A percentile compares a stretch with the other conserved stretches of the same genome.
Conservation (phyloP, 2,797 vertebrate species). For the Ceryle rudis region DNA sequence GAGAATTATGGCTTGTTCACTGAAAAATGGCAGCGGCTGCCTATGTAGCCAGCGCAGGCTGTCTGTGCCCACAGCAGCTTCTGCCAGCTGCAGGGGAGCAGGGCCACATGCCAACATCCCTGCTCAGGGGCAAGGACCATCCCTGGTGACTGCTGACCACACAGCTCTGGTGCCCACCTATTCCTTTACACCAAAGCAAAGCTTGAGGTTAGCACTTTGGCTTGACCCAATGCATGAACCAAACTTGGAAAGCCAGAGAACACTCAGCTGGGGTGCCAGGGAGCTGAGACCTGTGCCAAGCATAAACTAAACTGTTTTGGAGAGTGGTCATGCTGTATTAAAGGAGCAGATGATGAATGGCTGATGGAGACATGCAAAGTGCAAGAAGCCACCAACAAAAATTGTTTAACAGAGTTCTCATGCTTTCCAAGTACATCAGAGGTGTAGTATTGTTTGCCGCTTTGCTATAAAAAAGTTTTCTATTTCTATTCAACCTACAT, state of each 20-base stretch:
- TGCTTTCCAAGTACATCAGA: background rate
- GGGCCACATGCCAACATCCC: accelerated
- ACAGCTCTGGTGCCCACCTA: background rate
- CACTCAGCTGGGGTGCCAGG: accelerated
- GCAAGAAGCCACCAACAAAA: background rate
- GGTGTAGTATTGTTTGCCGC: background rate
- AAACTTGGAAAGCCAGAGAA: background rate
- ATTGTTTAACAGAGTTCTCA: background rate
- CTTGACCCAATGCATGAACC: accelerated
- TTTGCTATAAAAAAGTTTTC: background rate
- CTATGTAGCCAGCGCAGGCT: background rate
- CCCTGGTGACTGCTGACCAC: background rate
- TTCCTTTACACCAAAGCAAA: background rate
- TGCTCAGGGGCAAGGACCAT: background rate
- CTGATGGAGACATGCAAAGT: background rate
- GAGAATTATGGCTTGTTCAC: background rate
- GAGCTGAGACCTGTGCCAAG: background rate
- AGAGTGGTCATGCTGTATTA: accelerated
- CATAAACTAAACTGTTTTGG: background rate
- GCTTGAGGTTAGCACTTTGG: background rate
- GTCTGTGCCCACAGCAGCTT: background rate
- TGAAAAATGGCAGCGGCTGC: background rate
- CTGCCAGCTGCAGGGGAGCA: background rate
- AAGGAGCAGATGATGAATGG: background rate
- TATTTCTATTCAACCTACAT: background rate